phyloP scores from a whole-genome alignment of 2,888 invertebrate genomes.

The Seladonia tumulorum region DNA sequence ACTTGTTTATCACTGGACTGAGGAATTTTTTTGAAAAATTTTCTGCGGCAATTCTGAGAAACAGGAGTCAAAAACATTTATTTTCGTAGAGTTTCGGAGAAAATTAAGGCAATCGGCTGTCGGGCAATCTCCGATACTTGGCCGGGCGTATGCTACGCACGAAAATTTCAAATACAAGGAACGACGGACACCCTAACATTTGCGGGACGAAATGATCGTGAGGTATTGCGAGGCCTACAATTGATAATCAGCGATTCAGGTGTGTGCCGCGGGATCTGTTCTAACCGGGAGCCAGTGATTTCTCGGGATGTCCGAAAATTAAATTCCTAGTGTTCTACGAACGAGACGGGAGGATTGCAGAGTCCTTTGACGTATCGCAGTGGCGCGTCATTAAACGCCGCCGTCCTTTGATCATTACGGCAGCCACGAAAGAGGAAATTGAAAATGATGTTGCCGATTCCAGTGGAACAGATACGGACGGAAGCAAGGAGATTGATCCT shows the following conservation, averaged over 20 bases:
- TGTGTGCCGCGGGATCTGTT: not conserved
- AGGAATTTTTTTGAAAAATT: not conserved
- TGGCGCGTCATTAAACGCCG: constrained; percentile 12
- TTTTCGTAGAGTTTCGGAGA: not conserved
- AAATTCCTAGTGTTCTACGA: constrained; percentile 30
- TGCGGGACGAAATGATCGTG: constrained; percentile 32
- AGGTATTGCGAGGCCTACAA: constrained; percentile 14
- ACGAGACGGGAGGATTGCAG: not conserved
- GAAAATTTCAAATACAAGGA: constrained; percentile 40
- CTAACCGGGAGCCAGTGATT: constrained; percentile 15
- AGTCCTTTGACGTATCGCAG: constrained; percentile 16
- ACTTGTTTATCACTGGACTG: not conserved
- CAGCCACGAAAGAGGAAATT: not conserved
- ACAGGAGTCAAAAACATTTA: not conserved
- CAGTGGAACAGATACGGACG: not conserved
- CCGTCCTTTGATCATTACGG: constrained; percentile 13
- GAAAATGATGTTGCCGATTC: not conserved
- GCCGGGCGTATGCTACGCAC: constrained; percentile 22
- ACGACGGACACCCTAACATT: constrained; percentile 24
- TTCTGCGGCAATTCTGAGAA: not conserved
- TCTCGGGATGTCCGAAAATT: constrained; percentile 30
- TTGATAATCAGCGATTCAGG: constrained; percentile 28
- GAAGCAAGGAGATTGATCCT: not conserved
- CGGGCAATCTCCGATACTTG: not conserved
- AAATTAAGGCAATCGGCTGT: not conserved